These are phyloP conservation scores for Myrmecophaga tridactyla DNA, from an alignment of 2,113 vertebrate genomes.

Conservation along the genomic window DNA sequence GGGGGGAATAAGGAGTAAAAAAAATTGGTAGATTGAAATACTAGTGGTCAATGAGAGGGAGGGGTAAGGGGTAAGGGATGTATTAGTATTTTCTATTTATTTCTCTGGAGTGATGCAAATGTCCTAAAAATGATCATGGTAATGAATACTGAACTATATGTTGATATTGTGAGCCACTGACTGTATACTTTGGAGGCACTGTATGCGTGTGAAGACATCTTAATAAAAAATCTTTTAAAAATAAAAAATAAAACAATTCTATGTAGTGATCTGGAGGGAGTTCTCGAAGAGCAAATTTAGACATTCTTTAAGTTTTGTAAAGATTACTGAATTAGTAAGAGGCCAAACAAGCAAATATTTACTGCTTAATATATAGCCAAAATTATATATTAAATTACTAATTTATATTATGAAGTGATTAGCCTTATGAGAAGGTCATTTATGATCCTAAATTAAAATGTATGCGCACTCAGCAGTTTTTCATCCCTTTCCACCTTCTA, in stretches of 20 bases:
- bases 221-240: no score
- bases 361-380: constrained; percentile 3
- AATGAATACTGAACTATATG: no score
- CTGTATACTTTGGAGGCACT: no score
- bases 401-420: not conserved
- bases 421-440: not conserved
- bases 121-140: no score
- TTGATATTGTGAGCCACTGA: no score
- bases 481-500: not conserved
- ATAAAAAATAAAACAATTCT: constrained; percentile 11
- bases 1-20: no score
- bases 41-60: no score
- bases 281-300: constrained; percentile 19
- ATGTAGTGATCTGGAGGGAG: not conserved
- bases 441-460: not conserved
- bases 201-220: no score
- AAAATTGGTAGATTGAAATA: no score
- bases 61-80: no score
- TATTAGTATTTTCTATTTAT: no score
- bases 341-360: not conserved
- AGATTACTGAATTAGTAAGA: not conserved
- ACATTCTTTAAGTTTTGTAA: not conserved
- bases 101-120: no score
- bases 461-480: not conserved
- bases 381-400: not conserved